A percentile compares a stretch with the other conserved stretches of the same genome.
These are phyloP conservation scores for Monopis laevigella DNA, from an alignment of 2,888 invertebrate genomes.

Conservation along the genomic window DNA sequence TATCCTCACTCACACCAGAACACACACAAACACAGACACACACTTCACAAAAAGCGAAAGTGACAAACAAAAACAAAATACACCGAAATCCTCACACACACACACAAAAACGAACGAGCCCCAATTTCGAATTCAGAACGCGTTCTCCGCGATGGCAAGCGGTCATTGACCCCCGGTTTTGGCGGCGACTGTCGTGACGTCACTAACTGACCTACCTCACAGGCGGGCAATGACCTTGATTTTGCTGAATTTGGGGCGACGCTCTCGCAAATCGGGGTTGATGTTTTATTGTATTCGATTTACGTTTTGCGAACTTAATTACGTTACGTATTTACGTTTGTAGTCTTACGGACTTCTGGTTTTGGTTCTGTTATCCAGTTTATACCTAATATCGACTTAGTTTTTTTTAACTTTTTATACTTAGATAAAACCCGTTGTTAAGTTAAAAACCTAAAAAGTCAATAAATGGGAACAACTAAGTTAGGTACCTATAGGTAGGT, in stretches of 20 bases:
- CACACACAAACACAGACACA: slow-evolving; percentile 11
- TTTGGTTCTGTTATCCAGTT: no score
- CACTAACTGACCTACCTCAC: slow-evolving; percentile 58
- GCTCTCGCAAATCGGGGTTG: background rate
- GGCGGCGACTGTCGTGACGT: slow-evolving; percentile 61
- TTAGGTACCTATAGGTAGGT: no score
- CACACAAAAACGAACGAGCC: slow-evolving; percentile 39
- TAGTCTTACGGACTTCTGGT: no score
- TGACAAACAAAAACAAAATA: slow-evolving; percentile 1
- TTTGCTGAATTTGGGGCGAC: slow-evolving; percentile 7
- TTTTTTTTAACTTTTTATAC: no score
- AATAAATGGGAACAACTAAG: no score
- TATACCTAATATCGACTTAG: no score
- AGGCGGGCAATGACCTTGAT: slow-evolving; percentile 62
- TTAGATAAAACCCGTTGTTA: no score
- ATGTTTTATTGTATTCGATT: no score
- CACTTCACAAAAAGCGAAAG: slow-evolving; percentile 9
- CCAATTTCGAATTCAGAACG: slow-evolving; percentile 63
- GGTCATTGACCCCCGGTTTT: slow-evolving; percentile 52
- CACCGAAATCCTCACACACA: slow-evolving; percentile 25
- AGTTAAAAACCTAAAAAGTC: no score
- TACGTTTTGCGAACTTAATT: no score
- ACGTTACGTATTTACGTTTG: no score
- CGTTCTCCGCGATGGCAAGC: slow-evolving; percentile 48
- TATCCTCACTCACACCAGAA: background rate